These are phyloP conservation scores for Cecropterus lyciades DNA, from an alignment of 1,140 invertebrate species.

Conservation along the genomic window DNA sequence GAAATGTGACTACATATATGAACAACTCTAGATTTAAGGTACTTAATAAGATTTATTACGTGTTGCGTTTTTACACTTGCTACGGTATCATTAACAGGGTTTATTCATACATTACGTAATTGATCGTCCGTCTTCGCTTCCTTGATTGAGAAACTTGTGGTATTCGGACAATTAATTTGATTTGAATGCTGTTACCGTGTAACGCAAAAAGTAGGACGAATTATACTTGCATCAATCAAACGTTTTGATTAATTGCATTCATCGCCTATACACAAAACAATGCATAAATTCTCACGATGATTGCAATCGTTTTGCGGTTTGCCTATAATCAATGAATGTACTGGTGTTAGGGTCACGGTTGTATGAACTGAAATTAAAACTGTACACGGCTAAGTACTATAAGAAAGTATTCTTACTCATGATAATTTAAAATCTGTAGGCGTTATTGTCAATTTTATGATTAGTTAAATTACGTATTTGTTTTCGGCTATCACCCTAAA, in stretches of 20 bases:
- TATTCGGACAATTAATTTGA: conserved; percentile 45
- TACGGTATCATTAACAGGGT: conserved; percentile 13
- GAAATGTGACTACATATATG: not conserved
- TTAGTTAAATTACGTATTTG: too few relatives aligned
- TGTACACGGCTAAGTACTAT: too few relatives aligned
- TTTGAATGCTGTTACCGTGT: conserved; percentile 32
- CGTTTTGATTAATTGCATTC: conserved; percentile 63
- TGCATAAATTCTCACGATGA: conserved; percentile 59
- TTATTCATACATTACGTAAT: conserved; percentile 22
- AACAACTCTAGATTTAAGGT: conserved; percentile 1
- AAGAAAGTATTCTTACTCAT: too few relatives aligned
- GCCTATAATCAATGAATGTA: conserved; percentile 10
- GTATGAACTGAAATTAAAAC: too few relatives aligned
- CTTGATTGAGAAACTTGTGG: conserved; percentile 42
- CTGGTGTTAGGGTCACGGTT: too few relatives aligned
- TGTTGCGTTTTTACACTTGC: conserved; percentile 26
- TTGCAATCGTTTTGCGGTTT: conserved; percentile 41
- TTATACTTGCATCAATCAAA: conserved; percentile 41
- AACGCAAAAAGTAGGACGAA: conserved; percentile 35
- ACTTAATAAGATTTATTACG: not conserved
- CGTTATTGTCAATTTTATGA: too few relatives aligned
- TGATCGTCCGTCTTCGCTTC: conserved; percentile 36
- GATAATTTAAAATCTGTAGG: too few relatives aligned
- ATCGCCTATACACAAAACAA: conserved; percentile 51
- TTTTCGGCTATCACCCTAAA: too few relatives aligned